phyloP scores from a whole-genome alignment of 2,888 invertebrate species.

The Ectemnius continuus region DNA sequence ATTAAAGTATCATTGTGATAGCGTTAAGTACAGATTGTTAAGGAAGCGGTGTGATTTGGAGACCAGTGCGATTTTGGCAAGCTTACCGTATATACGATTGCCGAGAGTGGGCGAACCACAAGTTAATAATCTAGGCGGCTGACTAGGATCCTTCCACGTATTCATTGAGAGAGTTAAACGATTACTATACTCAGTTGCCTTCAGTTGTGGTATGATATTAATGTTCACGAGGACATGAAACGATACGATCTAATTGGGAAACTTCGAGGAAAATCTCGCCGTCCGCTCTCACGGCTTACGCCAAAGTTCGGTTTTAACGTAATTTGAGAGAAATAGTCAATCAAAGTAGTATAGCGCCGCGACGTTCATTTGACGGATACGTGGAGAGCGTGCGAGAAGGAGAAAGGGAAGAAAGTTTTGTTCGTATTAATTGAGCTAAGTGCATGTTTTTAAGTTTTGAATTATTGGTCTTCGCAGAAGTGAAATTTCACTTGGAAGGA shows the following conservation, averaged over 20 bases:
- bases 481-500: too few relatives aligned
- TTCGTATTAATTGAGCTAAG: too few relatives aligned
- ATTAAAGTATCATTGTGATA: too few relatives aligned
- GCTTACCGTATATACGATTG: not conserved
- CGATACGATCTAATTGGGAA: slow-evolving; percentile 58
- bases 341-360: not conserved
- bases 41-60: too few relatives aligned
- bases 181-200: slow-evolving; percentile 29
- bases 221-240: slow-evolving; percentile 55
- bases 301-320: slow-evolving; percentile 51
- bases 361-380: not conserved
- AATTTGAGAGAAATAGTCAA: slow-evolving; percentile 16
- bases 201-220: slow-evolving; percentile 46
- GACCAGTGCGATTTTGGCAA: too few relatives aligned
- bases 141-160: slow-evolving; percentile 43
- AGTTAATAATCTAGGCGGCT: slow-evolving; percentile 16
- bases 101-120: slow-evolving; percentile 11
- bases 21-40: too few relatives aligned
- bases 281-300: slow-evolving; percentile 22
- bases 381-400: not conserved
- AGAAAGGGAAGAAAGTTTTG: not conserved
- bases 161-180: slow-evolving; percentile 16
- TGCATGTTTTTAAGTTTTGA: too few relatives aligned
- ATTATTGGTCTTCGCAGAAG: too few relatives aligned
- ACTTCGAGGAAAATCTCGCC: slow-evolving; percentile 52